Evolutionary conservation across 2,113 vertebrate species (phyloP).

Genomic region (Sprattus sprattus): DNA sequence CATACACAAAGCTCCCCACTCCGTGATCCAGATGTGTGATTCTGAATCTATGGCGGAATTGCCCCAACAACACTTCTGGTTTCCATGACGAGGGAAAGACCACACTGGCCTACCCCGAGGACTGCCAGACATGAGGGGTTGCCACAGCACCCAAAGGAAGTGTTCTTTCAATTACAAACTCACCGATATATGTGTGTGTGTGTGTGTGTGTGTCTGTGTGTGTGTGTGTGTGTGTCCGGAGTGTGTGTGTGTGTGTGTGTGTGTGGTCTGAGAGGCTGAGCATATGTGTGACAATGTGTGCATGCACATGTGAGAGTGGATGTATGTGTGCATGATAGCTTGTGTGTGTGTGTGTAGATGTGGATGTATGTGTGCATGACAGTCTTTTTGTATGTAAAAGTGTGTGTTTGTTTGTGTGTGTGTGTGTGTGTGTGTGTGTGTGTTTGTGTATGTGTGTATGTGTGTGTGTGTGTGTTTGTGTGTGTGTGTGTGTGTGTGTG

Average conservation of each 20-base stretch:
- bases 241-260: not conserved
- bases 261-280: not conserved
- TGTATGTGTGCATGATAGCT: not conserved
- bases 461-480: no score
- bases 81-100: constrained; percentile 47
- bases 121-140: not conserved
- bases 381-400: no score
- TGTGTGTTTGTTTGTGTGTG: not conserved
- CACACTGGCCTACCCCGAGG: not conserved
- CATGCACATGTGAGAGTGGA: not conserved
- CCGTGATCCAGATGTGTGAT: no score
- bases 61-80: constrained; percentile 31
- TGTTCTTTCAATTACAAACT: constrained; percentile 49
- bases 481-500: no score
- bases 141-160: constrained; percentile 29
- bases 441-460: not conserved
- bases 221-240: not conserved
- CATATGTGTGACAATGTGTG: not conserved
- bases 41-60: not conserved
- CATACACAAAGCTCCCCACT: constrained; percentile 39
- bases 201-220: constrained; percentile 4
- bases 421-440: not conserved
- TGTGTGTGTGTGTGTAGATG: not conserved
- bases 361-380: no score
- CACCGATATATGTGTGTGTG: constrained; percentile 10